A percentile compares a stretch with the other conserved stretches of the same genome.
These are phyloP conservation scores for Melanotaenia boesemani DNA, from an alignment of 2,797 vertebrate species.

Conservation along the genomic window DNA sequence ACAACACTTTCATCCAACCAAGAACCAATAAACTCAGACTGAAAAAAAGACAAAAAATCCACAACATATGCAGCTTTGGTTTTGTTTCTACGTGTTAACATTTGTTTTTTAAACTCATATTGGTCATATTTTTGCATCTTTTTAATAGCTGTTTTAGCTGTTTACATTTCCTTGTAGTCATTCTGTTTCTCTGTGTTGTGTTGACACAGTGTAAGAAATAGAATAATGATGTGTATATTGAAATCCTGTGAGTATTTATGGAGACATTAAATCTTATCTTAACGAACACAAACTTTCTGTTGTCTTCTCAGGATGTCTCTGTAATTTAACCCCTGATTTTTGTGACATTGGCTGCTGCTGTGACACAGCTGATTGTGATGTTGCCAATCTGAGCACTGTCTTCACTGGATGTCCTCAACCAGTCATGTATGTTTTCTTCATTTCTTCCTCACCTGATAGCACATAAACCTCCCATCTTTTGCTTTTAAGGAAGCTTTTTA, in stretches of 20 bases:
- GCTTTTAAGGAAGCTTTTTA: not conserved
- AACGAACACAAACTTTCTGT: not conserved
- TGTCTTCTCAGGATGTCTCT: constrained; percentile 75
- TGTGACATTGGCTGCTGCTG: constrained; percentile 87
- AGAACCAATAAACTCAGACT: not conserved
- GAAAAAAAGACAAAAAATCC: not conserved
- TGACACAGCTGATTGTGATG: constrained; percentile 77
- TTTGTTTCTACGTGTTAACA: not conserved
- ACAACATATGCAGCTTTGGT: too few relatives aligned
- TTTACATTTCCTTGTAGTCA: not conserved
- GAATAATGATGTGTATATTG: not conserved
- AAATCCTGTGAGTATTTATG: not conserved
- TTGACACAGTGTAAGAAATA: not conserved
- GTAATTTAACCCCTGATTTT: constrained; percentile 80
- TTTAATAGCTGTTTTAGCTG: not conserved
- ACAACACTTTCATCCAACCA: too few relatives aligned
- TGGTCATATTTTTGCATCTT: not conserved
- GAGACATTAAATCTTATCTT: not conserved
- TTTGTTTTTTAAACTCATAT: not conserved
- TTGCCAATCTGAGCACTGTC: constrained; percentile 75
- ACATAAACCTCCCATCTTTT: not conserved
- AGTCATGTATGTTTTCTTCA: constrained; percentile 58
- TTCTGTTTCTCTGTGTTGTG: not conserved
- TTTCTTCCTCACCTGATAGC: not conserved
- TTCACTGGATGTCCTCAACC: constrained; percentile 75